These are phyloP conservation scores for Apteryx owenii DNA, from an alignment of 2,113 vertebrate genomes.

Conservation along the genomic window DNA sequence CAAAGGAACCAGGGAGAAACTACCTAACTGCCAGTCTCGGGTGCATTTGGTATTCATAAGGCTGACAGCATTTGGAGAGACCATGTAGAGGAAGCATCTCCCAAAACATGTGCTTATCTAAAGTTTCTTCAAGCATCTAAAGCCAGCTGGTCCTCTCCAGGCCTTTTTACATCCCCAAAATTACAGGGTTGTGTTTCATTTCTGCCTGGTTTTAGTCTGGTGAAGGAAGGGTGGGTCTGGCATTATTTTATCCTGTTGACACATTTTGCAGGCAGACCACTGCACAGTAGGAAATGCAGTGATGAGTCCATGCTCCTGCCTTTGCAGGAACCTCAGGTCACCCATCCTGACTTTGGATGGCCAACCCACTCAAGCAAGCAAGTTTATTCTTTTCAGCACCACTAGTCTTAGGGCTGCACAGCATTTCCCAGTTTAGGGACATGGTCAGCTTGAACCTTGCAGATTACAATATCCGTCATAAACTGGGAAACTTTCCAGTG, in stretches of 20 bases:
- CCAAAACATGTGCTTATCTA: neutral
- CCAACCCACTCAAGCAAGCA: neutral
- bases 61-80: neutral
- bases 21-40: fast-evolving
- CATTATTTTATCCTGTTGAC: neutral
- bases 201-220: neutral
- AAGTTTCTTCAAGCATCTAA: neutral
- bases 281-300: neutral
- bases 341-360: neutral
- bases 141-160: neutral
- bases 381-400: neutral
- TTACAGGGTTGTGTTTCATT: neutral
- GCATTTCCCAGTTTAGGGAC: neutral
- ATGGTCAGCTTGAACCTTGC: too few species aligned
- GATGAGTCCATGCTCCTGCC: neutral
- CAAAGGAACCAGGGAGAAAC: neutral
- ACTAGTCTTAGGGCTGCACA: too few species aligned
- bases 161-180: neutral
- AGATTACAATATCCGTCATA: neutral
- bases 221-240: neutral
- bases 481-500: neutral
- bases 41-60: fast-evolving
- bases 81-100: neutral
- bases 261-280: neutral
- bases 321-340: neutral